Percentiles rank a stretch among this genome's conserved stretches.
These are phyloP conservation scores for Metopolophium dirhodum DNA, from an alignment of 1,140 invertebrate species.

Conservation along the genomic window DNA sequence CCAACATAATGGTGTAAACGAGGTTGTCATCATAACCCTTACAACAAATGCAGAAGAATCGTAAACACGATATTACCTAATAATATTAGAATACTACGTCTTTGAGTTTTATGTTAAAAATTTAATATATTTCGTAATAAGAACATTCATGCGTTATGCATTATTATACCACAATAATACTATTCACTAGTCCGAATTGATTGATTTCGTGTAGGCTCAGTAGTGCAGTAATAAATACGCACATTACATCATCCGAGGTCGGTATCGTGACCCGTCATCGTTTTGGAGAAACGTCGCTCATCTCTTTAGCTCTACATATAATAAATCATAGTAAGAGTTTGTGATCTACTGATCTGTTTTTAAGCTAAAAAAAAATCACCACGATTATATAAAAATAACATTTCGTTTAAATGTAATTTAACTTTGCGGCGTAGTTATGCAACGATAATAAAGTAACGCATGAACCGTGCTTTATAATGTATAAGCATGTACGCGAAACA, in stretches of 20 bases:
- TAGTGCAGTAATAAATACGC: not conserved
- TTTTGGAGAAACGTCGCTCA: conserved; percentile 12
- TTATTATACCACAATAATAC: conserved; percentile 8
- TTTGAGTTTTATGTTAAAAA: not conserved
- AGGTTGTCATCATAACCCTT: not conserved
- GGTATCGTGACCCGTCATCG: conserved; percentile 23
- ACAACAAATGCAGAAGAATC: not conserved
- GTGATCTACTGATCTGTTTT: conserved; percentile 4
- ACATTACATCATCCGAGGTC: not conserved
- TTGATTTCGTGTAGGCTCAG: conserved; percentile 31
- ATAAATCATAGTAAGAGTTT: not conserved
- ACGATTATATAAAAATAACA: conserved; percentile 26
- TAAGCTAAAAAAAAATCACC: not conserved
- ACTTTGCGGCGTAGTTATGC: not conserved
- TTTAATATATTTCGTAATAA: not conserved
- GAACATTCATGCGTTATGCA: not conserved
- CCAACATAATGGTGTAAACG: not conserved
- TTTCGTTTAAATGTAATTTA: conserved; percentile 39
- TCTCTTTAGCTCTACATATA: not conserved
- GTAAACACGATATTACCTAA: not conserved
- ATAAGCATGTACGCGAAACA: not conserved
- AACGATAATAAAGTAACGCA: not conserved
- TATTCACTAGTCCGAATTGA: conserved; percentile 20
- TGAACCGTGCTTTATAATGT: not conserved
- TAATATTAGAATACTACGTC: not conserved